Evolutionary conservation across 2,797 vertebrate genomes (phyloP), one percentile per base, ranked within the genome.

Genomic region (Botia almorhae): DNA sequence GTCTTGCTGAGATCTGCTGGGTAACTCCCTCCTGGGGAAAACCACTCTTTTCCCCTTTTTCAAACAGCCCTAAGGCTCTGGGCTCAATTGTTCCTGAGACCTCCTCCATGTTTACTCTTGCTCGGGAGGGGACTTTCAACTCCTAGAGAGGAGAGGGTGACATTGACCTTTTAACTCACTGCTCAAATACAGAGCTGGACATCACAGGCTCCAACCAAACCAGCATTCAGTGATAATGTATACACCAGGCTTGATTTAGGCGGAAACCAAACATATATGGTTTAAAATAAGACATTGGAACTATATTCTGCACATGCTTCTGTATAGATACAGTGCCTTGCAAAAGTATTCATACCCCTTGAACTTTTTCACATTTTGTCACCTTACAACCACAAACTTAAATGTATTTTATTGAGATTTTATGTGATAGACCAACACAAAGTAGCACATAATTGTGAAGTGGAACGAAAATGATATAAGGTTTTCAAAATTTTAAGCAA

Each of bases 1-100:
- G 82, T 58, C 84, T 83, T 88, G 87, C 91, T 91, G 89, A 91
- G 89, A 91, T 91, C 88, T 89, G 83, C 84, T 82, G 81, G 86
- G 73, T 43, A 51, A 55, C 83, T 87, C 89, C 89, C 89, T 92
- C 89, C 88, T 50, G 70, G 90, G 91, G 91, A 92, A 85, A 84
- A 76, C 36, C 84, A 80, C 82, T 82, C 81, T 81, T 85, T 72
- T 85, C 84, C 78, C 69, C 61, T 84, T 63, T 77, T 72, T 8
- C 85, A 89, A 89, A 87, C 90, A 90, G 82, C 87, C 60, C 85
- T 17, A 33, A 76, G 81, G 88, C 86, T 68, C 69, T 50, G 46
- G 48, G 73, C 68, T 50, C 58, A 53, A 39, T 56, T 43, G 5
- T 55, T 61, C 12, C 29, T 46, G 12, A 36, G 16, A 75, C 72